Percentiles rank a stretch among this genome's conserved stretches.
These are phyloP conservation scores for Notocelia uddmanniana DNA, from an alignment of 2,888 invertebrate species.

Conservation along the genomic window DNA sequence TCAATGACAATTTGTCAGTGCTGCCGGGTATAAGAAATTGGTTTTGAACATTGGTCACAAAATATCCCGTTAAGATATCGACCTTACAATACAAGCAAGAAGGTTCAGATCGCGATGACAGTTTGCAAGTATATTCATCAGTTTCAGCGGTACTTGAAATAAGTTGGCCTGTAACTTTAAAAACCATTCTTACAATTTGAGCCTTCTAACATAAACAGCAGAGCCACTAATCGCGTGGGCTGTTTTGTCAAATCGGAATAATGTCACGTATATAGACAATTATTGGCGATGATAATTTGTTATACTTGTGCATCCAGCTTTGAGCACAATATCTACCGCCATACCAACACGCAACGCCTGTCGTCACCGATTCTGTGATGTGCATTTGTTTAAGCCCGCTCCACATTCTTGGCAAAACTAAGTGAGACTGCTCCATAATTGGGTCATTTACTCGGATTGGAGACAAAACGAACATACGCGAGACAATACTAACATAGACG, in stretches of 20 bases:
- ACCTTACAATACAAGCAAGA: background rate
- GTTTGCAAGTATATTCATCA: too few species aligned
- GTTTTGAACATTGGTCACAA: background rate
- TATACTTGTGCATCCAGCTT: conserved; percentile 1
- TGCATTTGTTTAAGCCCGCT: conserved; percentile 3
- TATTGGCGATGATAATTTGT: conserved; percentile 28
- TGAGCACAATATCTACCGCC: conserved; percentile 3
- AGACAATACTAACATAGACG: too few species aligned
- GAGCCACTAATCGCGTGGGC: background rate
- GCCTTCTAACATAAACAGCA: background rate
- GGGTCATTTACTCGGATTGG: too few species aligned
- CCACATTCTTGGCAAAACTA: too few species aligned
- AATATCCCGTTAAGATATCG: background rate
- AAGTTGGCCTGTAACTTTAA: background rate
- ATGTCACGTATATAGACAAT: background rate
- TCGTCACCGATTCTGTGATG: background rate
- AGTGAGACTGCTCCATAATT: too few species aligned
- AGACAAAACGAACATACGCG: too few species aligned
- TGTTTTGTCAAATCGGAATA: background rate
- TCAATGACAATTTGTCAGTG: conserved; percentile 23
- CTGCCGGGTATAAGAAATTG: background rate
- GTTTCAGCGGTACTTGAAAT: too few species aligned
- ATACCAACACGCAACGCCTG: conserved; percentile 7
- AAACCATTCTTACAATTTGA: background rate
- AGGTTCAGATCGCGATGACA: background rate